These are phyloP conservation scores for Drosophila algonquin DNA, from an alignment of 2,888 invertebrate species.

Conservation along the genomic window DNA sequence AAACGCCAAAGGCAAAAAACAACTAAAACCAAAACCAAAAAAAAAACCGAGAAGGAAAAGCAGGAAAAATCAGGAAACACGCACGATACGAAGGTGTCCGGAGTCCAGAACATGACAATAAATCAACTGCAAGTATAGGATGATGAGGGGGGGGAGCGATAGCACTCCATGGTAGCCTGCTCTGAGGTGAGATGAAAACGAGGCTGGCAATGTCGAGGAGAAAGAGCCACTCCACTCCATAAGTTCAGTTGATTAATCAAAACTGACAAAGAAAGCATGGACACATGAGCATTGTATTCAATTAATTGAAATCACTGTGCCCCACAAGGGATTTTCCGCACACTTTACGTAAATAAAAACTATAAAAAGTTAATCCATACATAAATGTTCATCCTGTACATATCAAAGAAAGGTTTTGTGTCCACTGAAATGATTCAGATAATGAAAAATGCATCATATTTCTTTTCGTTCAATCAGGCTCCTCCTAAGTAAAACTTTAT, in stretches of 20 bases:
- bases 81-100: constrained; percentile 64
- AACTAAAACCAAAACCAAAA: neutral
- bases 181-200: constrained; percentile 6
- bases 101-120: constrained; percentile 69
- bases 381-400: too few relatives aligned
- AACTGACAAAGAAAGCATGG: constrained; percentile 36
- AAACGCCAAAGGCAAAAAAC: constrained; percentile 4
- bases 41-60: constrained; percentile 35
- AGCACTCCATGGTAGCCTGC: neutral
- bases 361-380: neutral
- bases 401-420: too few relatives aligned
- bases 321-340: neutral
- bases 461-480: too few relatives aligned
- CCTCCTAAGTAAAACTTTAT: too few relatives aligned
- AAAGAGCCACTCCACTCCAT: constrained; percentile 11
- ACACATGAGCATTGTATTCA: neutral
- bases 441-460: too few relatives aligned
- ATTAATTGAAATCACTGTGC: neutral
- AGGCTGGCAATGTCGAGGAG: constrained; percentile 15
- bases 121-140: constrained; percentile 55
- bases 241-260: constrained; percentile 38
- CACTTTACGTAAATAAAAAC: neutral
- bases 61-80: constrained; percentile 44
- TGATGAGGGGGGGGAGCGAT: neutral
- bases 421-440: too few relatives aligned